Conservation (phyloP, 2,797 vertebrate species). For the Lepus oiostolus region DNA sequence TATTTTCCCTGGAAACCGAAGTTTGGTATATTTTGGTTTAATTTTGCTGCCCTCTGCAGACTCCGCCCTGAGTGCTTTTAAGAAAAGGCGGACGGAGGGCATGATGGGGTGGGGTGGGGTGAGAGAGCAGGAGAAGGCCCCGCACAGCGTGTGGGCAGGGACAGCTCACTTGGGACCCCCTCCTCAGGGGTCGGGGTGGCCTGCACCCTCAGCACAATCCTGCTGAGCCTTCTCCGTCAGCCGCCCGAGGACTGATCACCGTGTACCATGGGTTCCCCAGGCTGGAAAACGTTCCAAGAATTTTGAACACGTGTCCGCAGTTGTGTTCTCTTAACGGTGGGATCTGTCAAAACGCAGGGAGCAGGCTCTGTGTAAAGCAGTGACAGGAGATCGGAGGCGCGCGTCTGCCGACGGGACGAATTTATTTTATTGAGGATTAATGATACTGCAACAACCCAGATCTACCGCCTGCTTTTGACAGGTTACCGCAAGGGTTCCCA, state of each 20-base stretch:
- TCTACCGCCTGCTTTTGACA: slow-evolving; percentile 82
- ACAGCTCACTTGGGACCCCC: not conserved
- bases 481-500: slow-evolving; percentile 68
- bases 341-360: slow-evolving; percentile 75
- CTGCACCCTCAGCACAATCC: slow-evolving; percentile 50
- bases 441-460: slow-evolving; percentile 81
- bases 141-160: not conserved
- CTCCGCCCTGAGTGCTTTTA: not conserved
- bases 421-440: slow-evolving; percentile 83
- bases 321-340: slow-evolving; percentile 80
- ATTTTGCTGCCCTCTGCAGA: not conserved
- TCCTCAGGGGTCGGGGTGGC: not conserved
- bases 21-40: slow-evolving; percentile 27
- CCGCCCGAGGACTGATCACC: slow-evolving; percentile 81
- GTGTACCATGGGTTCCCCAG: slow-evolving; percentile 68
- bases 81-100: not conserved
- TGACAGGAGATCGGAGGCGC: slow-evolving; percentile 73
- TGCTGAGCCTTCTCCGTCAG: slow-evolving; percentile 68
- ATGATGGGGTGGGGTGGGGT: not conserved
- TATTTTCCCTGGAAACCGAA: not conserved
- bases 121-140: not conserved
- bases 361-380: slow-evolving; percentile 79
- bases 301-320: slow-evolving; percentile 74
- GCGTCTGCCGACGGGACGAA: slow-evolving; percentile 78
- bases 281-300: slow-evolving; percentile 78